Evolutionary conservation across 2,888 invertebrate genomes (phyloP).

Genomic region (Tinea pellionella): DNA sequence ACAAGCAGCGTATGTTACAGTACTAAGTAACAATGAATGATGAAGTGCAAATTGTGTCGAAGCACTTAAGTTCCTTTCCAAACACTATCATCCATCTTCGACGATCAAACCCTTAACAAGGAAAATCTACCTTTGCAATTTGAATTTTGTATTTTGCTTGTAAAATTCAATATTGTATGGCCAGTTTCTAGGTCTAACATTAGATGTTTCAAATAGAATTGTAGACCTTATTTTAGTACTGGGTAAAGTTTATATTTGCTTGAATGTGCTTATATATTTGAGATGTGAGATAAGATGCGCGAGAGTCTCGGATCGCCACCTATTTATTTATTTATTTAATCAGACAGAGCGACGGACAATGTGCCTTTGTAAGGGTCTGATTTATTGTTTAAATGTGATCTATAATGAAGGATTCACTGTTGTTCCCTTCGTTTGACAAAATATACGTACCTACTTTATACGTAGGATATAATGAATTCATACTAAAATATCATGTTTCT

Average conservation of each 20-base stretch:
- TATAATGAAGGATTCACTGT: conserved; percentile 32
- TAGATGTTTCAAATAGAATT: neutral
- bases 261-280: conserved; percentile 29
- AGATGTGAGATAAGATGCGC: conserved; percentile 50
- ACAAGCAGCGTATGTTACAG: neutral
- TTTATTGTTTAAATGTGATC: conserved; percentile 47
- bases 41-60: conserved; percentile 14
- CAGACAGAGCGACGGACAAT: conserved; percentile 64
- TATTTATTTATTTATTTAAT: conserved; percentile 65
- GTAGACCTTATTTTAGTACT: neutral
- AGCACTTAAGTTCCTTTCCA: conserved; percentile 16
- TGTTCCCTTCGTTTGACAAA: neutral
- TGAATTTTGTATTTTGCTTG: neutral
- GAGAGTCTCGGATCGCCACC: conserved; percentile 53
- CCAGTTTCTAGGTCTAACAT: neutral
- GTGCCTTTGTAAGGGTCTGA: conserved; percentile 62
- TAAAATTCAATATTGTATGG: conserved; percentile 11
- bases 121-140: neutral
- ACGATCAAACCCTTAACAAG: conserved; percentile 11
- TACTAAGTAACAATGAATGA: conserved; percentile 15
- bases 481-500: neutral
- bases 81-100: conserved; percentile 29
- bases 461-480: no score
- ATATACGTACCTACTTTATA: neutral
- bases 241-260: conserved; percentile 32